Evolutionary conservation across 2,797 vertebrate genomes (phyloP).

Genomic region (Apogon talboti): DNA sequence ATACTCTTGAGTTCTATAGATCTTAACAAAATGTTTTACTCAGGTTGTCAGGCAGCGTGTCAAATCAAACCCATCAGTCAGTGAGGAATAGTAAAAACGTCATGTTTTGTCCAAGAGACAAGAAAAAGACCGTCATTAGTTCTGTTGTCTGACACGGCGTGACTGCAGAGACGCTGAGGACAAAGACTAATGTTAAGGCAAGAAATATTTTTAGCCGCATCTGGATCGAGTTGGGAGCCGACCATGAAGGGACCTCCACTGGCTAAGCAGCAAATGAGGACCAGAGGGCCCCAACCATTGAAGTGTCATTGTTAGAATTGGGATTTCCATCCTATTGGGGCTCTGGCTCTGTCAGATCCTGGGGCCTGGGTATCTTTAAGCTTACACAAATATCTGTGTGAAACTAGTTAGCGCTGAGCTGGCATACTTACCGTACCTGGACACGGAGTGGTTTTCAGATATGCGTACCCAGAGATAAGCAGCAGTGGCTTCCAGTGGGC

Average conservation of each 20-base stretch:
- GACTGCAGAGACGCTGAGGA: conserved; percentile 79
- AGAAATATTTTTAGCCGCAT: conserved; percentile 84
- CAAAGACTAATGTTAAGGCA: conserved; percentile 79
- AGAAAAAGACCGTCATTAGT: conserved; percentile 85
- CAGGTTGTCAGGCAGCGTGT: conserved; percentile 71
- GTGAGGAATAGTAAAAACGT: conserved; percentile 75
- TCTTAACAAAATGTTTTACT: conserved; percentile 57
- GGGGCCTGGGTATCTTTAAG: conserved; percentile 69
- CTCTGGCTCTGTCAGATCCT: conserved; percentile 20
- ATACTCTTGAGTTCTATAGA: conserved; percentile 37
- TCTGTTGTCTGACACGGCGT: conserved; percentile 81
- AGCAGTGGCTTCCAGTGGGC: conserved; percentile 83
- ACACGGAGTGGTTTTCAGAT: conserved; percentile 88
- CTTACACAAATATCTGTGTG: conserved; percentile 81
- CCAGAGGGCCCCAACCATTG: conserved; percentile 89
- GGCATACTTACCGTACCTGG: conserved; percentile 77
- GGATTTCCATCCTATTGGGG: conserved; percentile 79
- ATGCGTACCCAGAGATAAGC: conserved; percentile 79
- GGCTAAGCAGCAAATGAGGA: conserved; percentile 90
- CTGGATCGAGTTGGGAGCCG: conserved; percentile 89
- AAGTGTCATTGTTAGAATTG: conserved; percentile 91
- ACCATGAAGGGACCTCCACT: conserved; percentile 85
- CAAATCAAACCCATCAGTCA: conserved; percentile 82
- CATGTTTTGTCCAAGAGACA: conserved; percentile 76
- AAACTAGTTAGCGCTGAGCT: conserved; percentile 80